A percentile compares a stretch with the other conserved stretches of the same genome.
Conservation (phyloP, 2,888 invertebrate species). For the Philopedon plagiatum region DNA sequence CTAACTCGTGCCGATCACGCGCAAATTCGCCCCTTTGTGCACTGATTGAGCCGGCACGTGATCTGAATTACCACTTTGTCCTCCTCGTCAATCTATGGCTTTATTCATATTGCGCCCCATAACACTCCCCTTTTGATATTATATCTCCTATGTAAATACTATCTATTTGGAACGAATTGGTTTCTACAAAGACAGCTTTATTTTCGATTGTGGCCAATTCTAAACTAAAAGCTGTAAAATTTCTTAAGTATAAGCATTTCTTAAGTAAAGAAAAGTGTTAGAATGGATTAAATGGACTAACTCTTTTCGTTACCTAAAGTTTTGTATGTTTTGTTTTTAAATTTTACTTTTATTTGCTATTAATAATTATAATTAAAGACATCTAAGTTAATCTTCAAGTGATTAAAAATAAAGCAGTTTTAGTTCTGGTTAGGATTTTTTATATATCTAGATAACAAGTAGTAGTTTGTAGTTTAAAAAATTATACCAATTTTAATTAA, state of each 20-base stretch:
- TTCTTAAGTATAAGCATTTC: constrained; percentile 29
- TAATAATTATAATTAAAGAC: too few relatives aligned
- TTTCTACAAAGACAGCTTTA: constrained; percentile 44
- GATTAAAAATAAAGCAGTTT: too few relatives aligned
- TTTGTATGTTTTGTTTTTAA: too few relatives aligned
- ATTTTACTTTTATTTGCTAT: too few relatives aligned
- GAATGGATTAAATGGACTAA: too few relatives aligned
- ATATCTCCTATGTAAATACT: constrained; percentile 51
- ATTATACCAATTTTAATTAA: too few relatives aligned
- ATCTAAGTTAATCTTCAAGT: too few relatives aligned
- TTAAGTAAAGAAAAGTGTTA: too few relatives aligned
- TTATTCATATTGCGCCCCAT: constrained; percentile 56
- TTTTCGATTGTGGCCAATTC: constrained; percentile 21
- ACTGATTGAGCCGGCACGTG: constrained; percentile 66
- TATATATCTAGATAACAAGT: too few relatives aligned
- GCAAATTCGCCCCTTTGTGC: constrained; percentile 68
- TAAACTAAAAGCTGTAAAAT: constrained; percentile 39
- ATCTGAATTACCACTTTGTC: constrained; percentile 61
- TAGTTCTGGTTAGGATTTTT: too few relatives aligned
- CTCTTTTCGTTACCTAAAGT: too few relatives aligned
- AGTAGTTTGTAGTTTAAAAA: too few relatives aligned
- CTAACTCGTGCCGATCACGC: constrained; percentile 62
- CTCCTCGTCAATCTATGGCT: constrained; percentile 59
- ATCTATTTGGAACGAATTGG: constrained; percentile 46
- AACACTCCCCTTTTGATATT: constrained; percentile 51